These are phyloP conservation scores for Chelon labrosus DNA, from an alignment of 2,797 vertebrate species.

Conservation along the genomic window DNA sequence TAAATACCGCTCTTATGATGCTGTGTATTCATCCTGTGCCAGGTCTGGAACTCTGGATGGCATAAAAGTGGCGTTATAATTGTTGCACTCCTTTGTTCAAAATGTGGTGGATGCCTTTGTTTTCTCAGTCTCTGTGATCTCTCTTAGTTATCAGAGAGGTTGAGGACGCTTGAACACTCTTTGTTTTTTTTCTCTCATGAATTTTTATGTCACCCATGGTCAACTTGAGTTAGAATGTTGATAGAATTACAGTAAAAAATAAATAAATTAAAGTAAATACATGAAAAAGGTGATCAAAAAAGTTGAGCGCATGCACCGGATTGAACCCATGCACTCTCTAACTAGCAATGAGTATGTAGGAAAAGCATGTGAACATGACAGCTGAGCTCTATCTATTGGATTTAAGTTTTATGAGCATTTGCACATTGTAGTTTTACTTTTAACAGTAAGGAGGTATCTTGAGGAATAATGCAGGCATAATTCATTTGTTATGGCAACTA, in stretches of 20 bases:
- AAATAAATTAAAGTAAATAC: not conserved
- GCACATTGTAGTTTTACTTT: too few relatives aligned
- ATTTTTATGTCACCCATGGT: slow-evolving; percentile 26
- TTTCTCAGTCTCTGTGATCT: slow-evolving; percentile 14
- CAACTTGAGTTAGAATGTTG: slow-evolving; percentile 8
- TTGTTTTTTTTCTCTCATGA: slow-evolving; percentile 49
- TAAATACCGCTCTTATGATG: slow-evolving; percentile 1
- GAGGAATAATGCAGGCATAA: too few relatives aligned
- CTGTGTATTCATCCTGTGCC: not conserved
- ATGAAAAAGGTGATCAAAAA: slow-evolving; percentile 7
- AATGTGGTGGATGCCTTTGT: slow-evolving; percentile 25
- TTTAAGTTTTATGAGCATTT: too few relatives aligned
- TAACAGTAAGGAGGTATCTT: too few relatives aligned
- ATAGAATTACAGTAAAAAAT: slow-evolving; percentile 22
- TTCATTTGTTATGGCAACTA: too few relatives aligned
- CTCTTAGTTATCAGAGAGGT: slow-evolving; percentile 7
- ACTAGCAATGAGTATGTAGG: too few relatives aligned
- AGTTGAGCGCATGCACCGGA: slow-evolving; percentile 11
- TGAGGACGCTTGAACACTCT: slow-evolving; percentile 31
- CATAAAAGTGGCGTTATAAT: slow-evolving; percentile 21
- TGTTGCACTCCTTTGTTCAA: slow-evolving; percentile 16
- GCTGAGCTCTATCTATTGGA: too few relatives aligned
- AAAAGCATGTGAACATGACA: too few relatives aligned
- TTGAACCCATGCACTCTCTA: not conserved
- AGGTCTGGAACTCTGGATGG: not conserved